These are phyloP conservation scores for Myiopsitta monachus DNA, from an alignment of 2,113 vertebrate species.

Conservation along the genomic window DNA sequence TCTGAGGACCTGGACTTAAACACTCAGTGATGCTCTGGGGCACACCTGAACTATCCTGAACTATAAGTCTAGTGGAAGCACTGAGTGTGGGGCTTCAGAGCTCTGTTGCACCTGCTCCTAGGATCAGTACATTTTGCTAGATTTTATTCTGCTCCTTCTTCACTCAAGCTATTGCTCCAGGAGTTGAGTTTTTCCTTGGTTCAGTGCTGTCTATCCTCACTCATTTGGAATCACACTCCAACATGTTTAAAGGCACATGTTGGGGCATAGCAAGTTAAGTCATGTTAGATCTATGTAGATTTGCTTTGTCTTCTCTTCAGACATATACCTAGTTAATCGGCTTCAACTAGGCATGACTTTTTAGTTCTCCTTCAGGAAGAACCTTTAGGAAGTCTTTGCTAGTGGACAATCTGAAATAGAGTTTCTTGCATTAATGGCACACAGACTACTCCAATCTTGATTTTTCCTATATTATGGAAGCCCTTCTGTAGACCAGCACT, in stretches of 20 bases:
- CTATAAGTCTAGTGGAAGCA: neutral
- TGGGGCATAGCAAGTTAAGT: neutral
- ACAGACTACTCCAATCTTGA: neutral
- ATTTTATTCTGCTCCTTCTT: neutral
- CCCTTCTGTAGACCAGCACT: neutral
- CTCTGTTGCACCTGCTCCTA: neutral
- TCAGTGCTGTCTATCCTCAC: neutral
- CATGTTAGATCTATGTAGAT: neutral
- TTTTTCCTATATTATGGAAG: neutral
- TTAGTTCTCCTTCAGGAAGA: neutral
- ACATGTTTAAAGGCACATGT: neutral
- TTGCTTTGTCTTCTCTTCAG: neutral
- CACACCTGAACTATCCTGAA: neutral
- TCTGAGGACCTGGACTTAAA: neutral
- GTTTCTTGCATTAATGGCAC: neutral
- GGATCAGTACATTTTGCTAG: neutral
- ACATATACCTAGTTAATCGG: neutral
- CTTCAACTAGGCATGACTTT: neutral
- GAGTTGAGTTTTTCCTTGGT: neutral
- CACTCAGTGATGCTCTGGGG: neutral
- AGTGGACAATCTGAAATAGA: neutral
- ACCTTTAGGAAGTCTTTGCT: neutral
- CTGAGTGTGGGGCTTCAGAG: rapidly evolving
- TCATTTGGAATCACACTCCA: neutral
- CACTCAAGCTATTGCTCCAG: neutral